These are phyloP conservation scores for Macrochelys suwanniensis DNA, from an alignment of 2,797 vertebrate genomes.

Conservation along the genomic window DNA sequence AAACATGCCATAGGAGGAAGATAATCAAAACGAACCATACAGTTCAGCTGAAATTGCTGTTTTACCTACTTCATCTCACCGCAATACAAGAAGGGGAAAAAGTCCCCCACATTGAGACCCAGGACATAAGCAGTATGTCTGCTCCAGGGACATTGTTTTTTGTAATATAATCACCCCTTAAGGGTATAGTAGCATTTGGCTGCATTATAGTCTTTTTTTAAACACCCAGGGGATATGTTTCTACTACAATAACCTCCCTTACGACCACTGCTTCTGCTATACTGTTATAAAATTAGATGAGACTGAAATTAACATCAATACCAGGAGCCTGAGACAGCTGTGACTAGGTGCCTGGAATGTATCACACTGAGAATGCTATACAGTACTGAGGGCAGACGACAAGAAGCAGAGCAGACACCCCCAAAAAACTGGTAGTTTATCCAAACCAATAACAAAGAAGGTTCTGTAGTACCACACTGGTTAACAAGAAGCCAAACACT, in stretches of 20 bases:
- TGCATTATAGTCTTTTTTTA: background rate
- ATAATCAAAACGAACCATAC: constrained; percentile 62
- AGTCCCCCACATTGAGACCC: background rate
- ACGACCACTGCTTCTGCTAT: background rate
- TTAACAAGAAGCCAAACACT: too few relatives aligned
- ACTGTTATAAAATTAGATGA: constrained; percentile 10
- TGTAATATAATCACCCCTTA: background rate
- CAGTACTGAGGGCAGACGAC: too few relatives aligned
- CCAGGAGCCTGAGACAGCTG: background rate
- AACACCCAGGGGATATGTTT: background rate
- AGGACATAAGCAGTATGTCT: background rate
- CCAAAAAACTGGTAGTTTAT: too few relatives aligned
- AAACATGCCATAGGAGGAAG: constrained; percentile 65
- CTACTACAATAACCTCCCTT: background rate
- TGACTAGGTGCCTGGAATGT: too few relatives aligned
- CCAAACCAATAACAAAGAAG: too few relatives aligned
- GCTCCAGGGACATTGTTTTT: constrained; percentile 18
- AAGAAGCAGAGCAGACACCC: too few relatives aligned
- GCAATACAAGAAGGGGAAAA: constrained; percentile 12
- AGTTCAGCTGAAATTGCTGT: constrained; percentile 54
- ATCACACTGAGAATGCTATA: too few relatives aligned
- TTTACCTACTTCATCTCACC: constrained; percentile 41
- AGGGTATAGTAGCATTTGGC: background rate
- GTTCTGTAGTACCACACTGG: too few relatives aligned
- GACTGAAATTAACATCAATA: constrained; percentile 43